Evolutionary conservation across 2,113 vertebrate species (phyloP).

Genomic region (Chrysemys picta): DNA sequence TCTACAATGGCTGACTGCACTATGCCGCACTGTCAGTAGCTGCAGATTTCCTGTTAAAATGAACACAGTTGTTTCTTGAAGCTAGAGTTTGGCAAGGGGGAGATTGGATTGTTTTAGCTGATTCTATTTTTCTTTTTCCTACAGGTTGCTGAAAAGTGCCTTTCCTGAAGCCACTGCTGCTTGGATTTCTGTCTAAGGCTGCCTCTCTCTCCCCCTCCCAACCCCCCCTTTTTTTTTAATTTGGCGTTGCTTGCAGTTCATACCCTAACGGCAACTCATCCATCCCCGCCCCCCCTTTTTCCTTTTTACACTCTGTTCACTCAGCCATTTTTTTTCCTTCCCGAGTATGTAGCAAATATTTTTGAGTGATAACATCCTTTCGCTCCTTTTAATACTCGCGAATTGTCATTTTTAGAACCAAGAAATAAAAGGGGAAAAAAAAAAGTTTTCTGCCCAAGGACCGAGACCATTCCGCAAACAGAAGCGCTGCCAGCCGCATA

Average conservation of each 20-base stretch:
- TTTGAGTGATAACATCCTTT: constrained; percentile 20
- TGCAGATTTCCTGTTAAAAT: constrained; percentile 54
- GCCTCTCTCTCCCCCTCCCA: constrained; percentile 74
- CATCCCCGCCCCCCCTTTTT: background rate
- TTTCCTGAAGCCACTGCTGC: constrained; percentile 84
- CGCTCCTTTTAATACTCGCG: constrained; percentile 32
- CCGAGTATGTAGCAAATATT: constrained; percentile 70
- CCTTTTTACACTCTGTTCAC: constrained; percentile 66
- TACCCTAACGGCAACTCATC: constrained; percentile 67
- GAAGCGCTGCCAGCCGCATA: constrained; percentile 76
- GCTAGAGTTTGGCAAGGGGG: constrained; percentile 30
- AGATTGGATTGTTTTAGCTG: constrained; percentile 59
- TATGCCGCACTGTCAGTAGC: constrained; percentile 31
- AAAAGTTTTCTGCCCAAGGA: constrained; percentile 67
- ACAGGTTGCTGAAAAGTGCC: constrained; percentile 87
- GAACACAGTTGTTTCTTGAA: background rate
- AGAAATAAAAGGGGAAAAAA: constrained; percentile 65
- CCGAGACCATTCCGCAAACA: constrained; percentile 74
- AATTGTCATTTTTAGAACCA: constrained; percentile 65
- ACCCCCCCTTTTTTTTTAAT: constrained; percentile 44
- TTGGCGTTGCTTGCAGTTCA: constrained; percentile 72
- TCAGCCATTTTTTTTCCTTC: constrained; percentile 69
- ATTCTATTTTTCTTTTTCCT: constrained; percentile 78
- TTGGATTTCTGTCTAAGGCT: constrained; percentile 83
- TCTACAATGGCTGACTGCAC: constrained; percentile 66